Percentiles rank a stretch among this genome's conserved stretches.
phyloP scores from a whole-genome alignment of 2,113 vertebrate species.

The Eurystomus gularis region DNA sequence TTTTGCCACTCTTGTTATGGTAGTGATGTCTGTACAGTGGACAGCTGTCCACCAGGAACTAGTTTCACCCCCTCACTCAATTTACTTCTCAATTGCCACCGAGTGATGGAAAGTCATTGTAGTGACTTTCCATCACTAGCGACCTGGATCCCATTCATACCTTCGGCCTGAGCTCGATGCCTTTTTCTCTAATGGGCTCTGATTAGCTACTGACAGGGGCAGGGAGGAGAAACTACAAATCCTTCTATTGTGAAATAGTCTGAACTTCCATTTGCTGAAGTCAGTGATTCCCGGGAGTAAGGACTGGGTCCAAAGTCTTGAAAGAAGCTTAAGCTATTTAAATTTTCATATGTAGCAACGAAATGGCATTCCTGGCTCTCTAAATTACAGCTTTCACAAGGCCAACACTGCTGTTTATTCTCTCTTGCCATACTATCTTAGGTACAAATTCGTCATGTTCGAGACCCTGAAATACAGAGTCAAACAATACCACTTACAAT shows the following conservation, averaged over 20 bases:
- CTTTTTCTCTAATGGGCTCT: neutral
- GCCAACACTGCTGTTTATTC: neutral
- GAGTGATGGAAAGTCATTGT: too few relatives aligned
- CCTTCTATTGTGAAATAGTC: conserved; percentile 7
- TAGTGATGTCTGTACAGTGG: neutral
- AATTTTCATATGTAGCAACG: conserved; percentile 18
- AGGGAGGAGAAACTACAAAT: conserved; percentile 27
- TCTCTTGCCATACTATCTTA: neutral
- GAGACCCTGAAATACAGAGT: conserved; percentile 43
- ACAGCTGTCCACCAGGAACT: neutral
- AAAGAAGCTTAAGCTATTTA: conserved; percentile 33
- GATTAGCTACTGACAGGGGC: neutral
- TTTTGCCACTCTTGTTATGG: neutral
- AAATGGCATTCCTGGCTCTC: conserved; percentile 38
- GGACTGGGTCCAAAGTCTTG: conserved; percentile 34
- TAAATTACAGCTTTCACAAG: conserved; percentile 20
- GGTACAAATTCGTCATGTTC: conserved; percentile 29
- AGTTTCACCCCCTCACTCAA: neutral
- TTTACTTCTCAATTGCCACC: neutral
- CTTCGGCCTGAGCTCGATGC: neutral
- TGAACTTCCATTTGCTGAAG: neutral
- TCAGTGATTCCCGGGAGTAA: neutral
- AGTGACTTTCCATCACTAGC: neutral
- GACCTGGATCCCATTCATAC: neutral
- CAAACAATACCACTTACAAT: conserved; percentile 18